Conservation (phyloP, 2,888 invertebrate genomes). For the Tigriopus californicus region DNA sequence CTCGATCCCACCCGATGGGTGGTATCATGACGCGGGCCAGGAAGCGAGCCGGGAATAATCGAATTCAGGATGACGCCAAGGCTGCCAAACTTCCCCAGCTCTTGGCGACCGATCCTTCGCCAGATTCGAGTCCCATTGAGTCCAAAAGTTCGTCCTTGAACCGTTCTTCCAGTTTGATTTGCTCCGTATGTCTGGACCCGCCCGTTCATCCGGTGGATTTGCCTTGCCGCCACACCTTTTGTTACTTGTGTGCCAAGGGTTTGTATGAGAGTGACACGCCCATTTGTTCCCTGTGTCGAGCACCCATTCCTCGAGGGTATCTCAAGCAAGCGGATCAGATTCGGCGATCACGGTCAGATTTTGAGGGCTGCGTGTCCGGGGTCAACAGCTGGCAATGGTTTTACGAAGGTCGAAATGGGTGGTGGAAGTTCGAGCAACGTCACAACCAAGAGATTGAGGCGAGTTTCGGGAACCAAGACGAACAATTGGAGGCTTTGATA, state of each 20-base stretch:
- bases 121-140: too few relatives aligned
- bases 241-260: conserved; percentile 7
- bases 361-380: neutral
- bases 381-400: neutral
- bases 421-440: conserved; percentile 8
- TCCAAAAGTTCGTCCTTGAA: too few relatives aligned
- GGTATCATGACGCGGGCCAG: too few relatives aligned
- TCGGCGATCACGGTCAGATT: neutral
- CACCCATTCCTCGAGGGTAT: neutral
- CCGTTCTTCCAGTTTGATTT: neutral
- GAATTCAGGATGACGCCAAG: too few relatives aligned
- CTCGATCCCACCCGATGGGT: too few relatives aligned
- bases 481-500: neutral
- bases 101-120: too few relatives aligned
- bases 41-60: too few relatives aligned
- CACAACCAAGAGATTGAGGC: neutral
- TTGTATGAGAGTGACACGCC: neutral
- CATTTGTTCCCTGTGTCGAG: neutral
- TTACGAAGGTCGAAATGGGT: conserved; percentile 1
- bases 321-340: neutral
- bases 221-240: neutral
- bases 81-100: too few relatives aligned
- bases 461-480: neutral
- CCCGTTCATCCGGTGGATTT: conserved; percentile 1
- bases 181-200: neutral